Evolutionary conservation across 2,888 invertebrate genomes (phyloP).

Genomic region (Nomada flava): DNA sequence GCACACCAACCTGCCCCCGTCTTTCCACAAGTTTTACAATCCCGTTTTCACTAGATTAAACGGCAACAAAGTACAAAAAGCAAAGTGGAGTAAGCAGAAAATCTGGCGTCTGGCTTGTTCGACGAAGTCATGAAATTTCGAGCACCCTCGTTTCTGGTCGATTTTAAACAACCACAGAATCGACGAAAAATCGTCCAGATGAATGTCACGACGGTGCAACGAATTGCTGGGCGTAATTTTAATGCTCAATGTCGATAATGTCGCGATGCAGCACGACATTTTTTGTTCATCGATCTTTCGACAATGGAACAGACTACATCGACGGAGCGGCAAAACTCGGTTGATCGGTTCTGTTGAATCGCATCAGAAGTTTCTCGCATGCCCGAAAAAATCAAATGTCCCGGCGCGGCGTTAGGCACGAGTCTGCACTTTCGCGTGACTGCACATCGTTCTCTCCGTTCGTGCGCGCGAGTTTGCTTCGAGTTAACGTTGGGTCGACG

Average conservation of each 20-base stretch:
- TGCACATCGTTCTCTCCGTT: slow-evolving; percentile 25
- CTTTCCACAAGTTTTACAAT: slow-evolving; percentile 39
- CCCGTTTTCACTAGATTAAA: slow-evolving; percentile 9
- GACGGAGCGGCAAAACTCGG: slow-evolving; percentile 1
- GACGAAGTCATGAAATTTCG: background rate
- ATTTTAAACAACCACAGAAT: no score
- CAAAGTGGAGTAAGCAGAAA: background rate
- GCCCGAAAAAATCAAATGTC: slow-evolving; percentile 39
- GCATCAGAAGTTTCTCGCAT: slow-evolving; percentile 19
- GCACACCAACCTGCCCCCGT: background rate
- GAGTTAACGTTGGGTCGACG: background rate
- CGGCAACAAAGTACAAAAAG: background rate
- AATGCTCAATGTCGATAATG: background rate
- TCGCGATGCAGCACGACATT: background rate
- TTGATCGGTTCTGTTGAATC: slow-evolving; percentile 44
- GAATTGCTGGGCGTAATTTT: background rate
- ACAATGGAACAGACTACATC: slow-evolving; percentile 33
- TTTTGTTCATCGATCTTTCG: slow-evolving; percentile 11
- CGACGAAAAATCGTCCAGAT: no score
- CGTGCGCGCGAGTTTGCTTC: background rate
- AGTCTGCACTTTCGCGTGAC: slow-evolving; percentile 32
- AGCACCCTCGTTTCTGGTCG: no score
- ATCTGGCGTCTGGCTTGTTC: slow-evolving; percentile 15
- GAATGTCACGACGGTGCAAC: no score
- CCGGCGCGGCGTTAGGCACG: slow-evolving; percentile 25